A percentile compares a stretch with the other conserved stretches of the same genome.
These are phyloP conservation scores for Gasterosteus aculeatus DNA, from an alignment of 2,113 vertebrate species.

Conservation along the genomic window DNA sequence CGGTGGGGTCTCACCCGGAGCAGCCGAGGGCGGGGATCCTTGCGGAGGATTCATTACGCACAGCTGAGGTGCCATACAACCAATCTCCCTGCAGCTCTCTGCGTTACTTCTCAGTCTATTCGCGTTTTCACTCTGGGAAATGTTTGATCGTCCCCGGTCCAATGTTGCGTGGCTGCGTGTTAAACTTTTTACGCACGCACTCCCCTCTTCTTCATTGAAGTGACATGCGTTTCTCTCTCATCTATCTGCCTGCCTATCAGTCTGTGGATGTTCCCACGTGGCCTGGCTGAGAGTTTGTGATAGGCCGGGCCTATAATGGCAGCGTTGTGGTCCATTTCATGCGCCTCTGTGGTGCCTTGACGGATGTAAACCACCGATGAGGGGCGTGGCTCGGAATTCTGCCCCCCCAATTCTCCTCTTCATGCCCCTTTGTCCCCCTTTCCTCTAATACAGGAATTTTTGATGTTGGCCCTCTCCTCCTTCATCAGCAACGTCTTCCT, in stretches of 20 bases:
- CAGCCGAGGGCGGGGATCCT: constrained; percentile 69
- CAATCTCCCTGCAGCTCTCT: constrained; percentile 29
- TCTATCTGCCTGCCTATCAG: constrained; percentile 77
- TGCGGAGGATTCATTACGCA: constrained; percentile 83
- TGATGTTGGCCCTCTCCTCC: background rate
- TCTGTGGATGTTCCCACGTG: constrained; percentile 58
- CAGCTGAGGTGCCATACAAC: constrained; percentile 85
- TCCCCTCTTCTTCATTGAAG: constrained; percentile 61
- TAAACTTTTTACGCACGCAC: constrained; percentile 59
- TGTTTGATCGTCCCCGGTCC: background rate
- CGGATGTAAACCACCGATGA: constrained; percentile 38
- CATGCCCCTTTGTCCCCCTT: background rate
- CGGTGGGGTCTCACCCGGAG: constrained; percentile 59
- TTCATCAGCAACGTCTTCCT: background rate
- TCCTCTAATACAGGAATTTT: background rate
- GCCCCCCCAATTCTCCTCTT: background rate
- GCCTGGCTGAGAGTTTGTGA: constrained; percentile 59
- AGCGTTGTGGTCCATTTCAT: constrained; percentile 16
- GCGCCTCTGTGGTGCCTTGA: constrained; percentile 21
- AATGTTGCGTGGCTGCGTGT: constrained; percentile 21
- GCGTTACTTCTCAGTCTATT: constrained; percentile 15
- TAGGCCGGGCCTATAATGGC: constrained; percentile 66
- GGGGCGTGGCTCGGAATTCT: background rate
- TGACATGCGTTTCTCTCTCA: constrained; percentile 67
- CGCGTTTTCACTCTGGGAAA: constrained; percentile 4